Conservation (phyloP, 2,797 vertebrate genomes). For the Xiphorhynchus erythropygius region DNA sequence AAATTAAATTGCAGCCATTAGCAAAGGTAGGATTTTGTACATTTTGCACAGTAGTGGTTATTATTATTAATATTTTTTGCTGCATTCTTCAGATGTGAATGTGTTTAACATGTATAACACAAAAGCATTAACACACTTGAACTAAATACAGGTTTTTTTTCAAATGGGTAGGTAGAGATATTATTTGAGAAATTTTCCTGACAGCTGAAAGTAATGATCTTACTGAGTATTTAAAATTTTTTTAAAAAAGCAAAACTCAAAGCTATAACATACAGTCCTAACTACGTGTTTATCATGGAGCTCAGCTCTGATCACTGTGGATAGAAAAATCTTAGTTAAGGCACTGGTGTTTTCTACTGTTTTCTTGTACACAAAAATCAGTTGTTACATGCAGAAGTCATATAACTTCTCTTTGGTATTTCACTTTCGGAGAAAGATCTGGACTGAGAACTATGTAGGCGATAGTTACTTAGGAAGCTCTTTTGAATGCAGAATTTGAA, state of each 20-base stretch:
- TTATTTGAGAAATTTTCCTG: neutral
- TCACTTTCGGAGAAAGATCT: neutral
- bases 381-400: neutral
- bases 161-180: neutral
- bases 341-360: neutral
- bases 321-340: neutral
- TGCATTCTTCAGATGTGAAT: neutral
- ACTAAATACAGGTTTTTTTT: neutral
- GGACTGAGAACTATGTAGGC: neutral
- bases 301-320: neutral
- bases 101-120: neutral
- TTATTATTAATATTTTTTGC: neutral
- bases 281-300: accelerated
- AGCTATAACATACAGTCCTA: accelerated
- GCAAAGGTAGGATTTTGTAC: neutral
- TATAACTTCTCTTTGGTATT: neutral
- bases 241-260: too few species aligned
- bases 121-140: neutral
- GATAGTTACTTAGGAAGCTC: neutral
- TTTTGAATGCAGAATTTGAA: neutral
- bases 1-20: neutral
- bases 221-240: neutral
- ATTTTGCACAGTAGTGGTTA: neutral
- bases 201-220: neutral
- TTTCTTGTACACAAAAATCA: neutral